Base-by-base conservation (phyloP, 2,113 vertebrate species). In the Sebastes schlegelii region DNA sequence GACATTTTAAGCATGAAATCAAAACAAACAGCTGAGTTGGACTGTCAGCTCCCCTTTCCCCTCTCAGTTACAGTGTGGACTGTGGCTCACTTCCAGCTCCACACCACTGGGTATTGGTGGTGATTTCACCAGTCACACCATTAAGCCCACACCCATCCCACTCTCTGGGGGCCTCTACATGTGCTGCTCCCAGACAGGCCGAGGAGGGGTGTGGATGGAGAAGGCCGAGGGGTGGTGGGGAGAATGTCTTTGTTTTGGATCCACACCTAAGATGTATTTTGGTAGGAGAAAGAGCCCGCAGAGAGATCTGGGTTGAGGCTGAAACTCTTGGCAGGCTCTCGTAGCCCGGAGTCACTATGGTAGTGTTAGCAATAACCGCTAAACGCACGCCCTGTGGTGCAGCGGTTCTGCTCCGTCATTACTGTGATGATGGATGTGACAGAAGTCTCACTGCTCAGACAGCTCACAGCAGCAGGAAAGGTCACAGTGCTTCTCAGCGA, bases 101-200 rank as follows among this genome's bases (percentile, higher is more conserved):
- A 54, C 82, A 72, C 77, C 81, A n/a, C 82, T 64, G 84, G 64
- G 85, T 79, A 83, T 89, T 85, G 83, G 74, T 75, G 75, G 84
- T 90, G 92, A 93, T 92, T 88, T 93, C 87, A 93, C 88, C 87
- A 87, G 86, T 84, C 78, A 57, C 52, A 66, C 83, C 79, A 85
- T 78, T 67, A 82, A 51, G 79, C 43, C 87, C 80, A 89, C 90
- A 84, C 92, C 93, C 92, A 87, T 88, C 83, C 77, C 52, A 1
- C 63, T 85, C 92, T 84, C 93, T 6, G 48, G 86, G 86, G 88
- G 78, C 80, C 73, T 73, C 82, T 82, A 71, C 86, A 80, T 91
- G 90, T 91, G 85, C 87, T 82, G 55, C 85, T 82, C 70, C 64
- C 87, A 84, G 83, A 89, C 79, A 79, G 66, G 66, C 76, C 26